phyloP scores from a whole-genome alignment of 2,113 vertebrate species.

The Mobula birostris region DNA sequence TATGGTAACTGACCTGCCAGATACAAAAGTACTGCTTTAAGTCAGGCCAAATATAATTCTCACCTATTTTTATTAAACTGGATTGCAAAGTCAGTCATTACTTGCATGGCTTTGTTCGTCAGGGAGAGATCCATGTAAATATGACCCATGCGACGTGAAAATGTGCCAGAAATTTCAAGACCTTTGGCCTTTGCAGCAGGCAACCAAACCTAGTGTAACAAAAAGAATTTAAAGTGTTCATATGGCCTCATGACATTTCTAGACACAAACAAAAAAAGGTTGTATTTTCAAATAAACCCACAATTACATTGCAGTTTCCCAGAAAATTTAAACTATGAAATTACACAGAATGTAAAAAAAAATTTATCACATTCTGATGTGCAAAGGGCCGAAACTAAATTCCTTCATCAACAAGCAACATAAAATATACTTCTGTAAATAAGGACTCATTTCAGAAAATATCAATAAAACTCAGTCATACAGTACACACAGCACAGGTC shows the following conservation, averaged over 20 bases:
- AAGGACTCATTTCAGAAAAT: neutral
- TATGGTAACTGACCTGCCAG: neutral
- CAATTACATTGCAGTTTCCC: neutral
- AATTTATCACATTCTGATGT: neutral
- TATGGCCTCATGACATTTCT: neutral
- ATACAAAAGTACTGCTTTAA: neutral
- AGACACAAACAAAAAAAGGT: neutral
- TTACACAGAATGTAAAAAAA: neutral
- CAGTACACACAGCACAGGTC: neutral
- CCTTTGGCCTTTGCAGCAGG: constrained; percentile 94
- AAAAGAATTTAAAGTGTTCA: neutral
- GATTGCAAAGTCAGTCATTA: constrained; percentile 95
- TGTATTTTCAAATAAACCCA: neutral
- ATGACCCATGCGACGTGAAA: constrained; percentile 79
- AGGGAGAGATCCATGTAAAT: constrained; percentile 90
- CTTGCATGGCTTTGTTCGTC: constrained; percentile 91
- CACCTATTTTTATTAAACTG: constrained; percentile 98
- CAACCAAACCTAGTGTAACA: constrained; percentile 74
- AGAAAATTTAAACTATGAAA: neutral
- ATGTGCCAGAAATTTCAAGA: constrained; percentile 87
- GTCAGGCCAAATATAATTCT: neutral
- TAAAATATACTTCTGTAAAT: neutral
- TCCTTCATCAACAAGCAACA: neutral
- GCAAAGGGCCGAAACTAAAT: neutral
- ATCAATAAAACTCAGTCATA: too few species aligned